Evolutionary conservation across 2,113 vertebrate species (phyloP).

Genomic region (Vicugna pacos): DNA sequence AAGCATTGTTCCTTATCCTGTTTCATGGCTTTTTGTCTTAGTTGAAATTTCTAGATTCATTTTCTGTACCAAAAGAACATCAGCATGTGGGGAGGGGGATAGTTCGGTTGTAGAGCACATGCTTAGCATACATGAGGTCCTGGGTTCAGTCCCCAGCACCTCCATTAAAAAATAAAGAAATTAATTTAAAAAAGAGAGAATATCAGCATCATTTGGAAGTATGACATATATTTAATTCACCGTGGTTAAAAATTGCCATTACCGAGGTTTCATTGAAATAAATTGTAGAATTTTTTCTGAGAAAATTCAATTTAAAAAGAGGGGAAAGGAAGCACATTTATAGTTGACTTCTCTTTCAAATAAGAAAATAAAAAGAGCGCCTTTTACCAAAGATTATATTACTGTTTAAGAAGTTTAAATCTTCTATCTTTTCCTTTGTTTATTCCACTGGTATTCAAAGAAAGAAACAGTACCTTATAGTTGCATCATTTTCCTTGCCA

Average conservation of each 20-base stretch:
- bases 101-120: too few relatives aligned
- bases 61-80: slow-evolving; percentile 38
- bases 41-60: neutral
- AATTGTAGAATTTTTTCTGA: slow-evolving; percentile 19
- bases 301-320: neutral
- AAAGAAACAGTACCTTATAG: neutral
- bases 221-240: neutral
- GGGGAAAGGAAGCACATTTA: neutral
- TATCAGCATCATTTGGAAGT: neutral
- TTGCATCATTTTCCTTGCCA: slow-evolving; percentile 25
- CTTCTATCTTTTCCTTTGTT: neutral
- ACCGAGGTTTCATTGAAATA: slow-evolving; percentile 47
- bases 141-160: too few relatives aligned
- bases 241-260: neutral
- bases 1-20: neutral
- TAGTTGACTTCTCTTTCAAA: slow-evolving; percentile 9
- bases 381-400: neutral
- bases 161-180: too few relatives aligned
- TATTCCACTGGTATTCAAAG: slow-evolving; percentile 9
- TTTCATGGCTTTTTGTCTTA: slow-evolving; percentile 29
- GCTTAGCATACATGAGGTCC: too few relatives aligned
- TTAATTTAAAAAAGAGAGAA: neutral
- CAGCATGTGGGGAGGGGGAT: neutral
- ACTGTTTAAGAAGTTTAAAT: slow-evolving; percentile 18
- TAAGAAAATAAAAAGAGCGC: slow-evolving; percentile 4